Conservation (phyloP, 2,888 invertebrate genomes). For the Hylaea fasciaria region DNA sequence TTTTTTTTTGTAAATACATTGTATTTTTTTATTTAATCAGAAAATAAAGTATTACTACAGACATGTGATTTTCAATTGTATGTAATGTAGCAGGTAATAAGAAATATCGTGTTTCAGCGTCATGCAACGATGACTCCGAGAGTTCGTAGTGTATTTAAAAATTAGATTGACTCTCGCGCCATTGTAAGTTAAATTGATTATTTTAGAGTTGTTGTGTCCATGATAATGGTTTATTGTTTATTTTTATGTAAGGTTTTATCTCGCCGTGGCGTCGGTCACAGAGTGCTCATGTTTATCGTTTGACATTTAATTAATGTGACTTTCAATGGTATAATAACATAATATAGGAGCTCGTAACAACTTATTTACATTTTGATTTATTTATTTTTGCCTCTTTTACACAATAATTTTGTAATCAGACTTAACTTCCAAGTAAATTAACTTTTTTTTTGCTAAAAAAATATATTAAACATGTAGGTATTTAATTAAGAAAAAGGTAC, state of each 20-base stretch:
- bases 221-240: conserved; percentile 14
- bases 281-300: conserved; percentile 15
- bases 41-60: conserved; percentile 78
- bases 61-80: conserved; percentile 58
- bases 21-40: conserved; percentile 81
- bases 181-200: conserved; percentile 18
- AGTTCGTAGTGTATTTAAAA: too few relatives aligned
- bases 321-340: conserved; percentile 15
- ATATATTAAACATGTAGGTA: background rate
- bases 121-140: too few relatives aligned
- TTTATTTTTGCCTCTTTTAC: background rate
- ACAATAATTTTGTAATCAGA: too few relatives aligned
- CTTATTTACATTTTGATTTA: background rate
- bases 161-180: too few relatives aligned
- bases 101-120: too few relatives aligned
- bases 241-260: conserved; percentile 18
- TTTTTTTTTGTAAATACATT: conserved; percentile 77
- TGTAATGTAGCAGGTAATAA: too few relatives aligned
- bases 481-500: background rate
- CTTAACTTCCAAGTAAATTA: too few relatives aligned
- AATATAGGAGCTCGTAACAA: background rate
- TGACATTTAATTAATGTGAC: conserved; percentile 4
- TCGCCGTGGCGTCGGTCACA: conserved; percentile 18
- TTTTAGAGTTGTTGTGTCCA: conserved; percentile 2
- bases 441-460: background rate